phyloP scores from a whole-genome alignment of 2,113 vertebrate species.

The Rhombomys opimus region DNA sequence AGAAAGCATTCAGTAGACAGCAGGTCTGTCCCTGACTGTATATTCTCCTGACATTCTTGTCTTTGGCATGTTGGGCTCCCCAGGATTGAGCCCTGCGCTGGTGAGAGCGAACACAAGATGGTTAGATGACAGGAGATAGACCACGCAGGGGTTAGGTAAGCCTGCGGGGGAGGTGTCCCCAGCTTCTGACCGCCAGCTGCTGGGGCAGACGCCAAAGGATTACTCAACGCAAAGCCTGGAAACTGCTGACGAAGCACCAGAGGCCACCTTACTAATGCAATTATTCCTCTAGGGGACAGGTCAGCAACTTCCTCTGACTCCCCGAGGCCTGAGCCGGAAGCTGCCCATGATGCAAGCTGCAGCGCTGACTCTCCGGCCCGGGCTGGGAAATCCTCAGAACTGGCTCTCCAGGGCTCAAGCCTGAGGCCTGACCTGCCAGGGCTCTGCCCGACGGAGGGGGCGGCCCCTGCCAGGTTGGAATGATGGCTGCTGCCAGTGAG shows the following conservation, averaged over 20 bases:
- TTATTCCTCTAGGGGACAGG: conserved; percentile 83
- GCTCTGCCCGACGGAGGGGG: not conserved
- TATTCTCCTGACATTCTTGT: not conserved
- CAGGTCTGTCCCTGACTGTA: not conserved
- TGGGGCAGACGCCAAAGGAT: conserved; percentile 87
- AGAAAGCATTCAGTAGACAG: not conserved
- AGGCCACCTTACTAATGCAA: conserved; percentile 87
- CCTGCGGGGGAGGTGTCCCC: not conserved
- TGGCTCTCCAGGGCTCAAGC: not conserved
- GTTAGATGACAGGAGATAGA: not conserved
- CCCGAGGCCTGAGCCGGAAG: not conserved
- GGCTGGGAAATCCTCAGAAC: not conserved
- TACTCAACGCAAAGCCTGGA: conserved; percentile 86
- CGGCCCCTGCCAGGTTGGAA: not conserved
- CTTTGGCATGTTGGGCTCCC: not conserved
- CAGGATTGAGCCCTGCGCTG: not conserved
- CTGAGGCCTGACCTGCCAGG: not conserved
- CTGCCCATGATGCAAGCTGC: rapidly evolving
- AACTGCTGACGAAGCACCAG: conserved; percentile 81
- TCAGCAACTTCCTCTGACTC: conserved; percentile 52
- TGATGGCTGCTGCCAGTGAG: no score
- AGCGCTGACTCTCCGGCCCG: not conserved
- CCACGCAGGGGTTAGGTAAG: not conserved
- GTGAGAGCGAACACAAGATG: not conserved
- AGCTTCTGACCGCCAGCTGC: conserved; percentile 83